phyloP scores from a whole-genome alignment of 2,113 vertebrate species.

The Leuciscus idus region DNA sequence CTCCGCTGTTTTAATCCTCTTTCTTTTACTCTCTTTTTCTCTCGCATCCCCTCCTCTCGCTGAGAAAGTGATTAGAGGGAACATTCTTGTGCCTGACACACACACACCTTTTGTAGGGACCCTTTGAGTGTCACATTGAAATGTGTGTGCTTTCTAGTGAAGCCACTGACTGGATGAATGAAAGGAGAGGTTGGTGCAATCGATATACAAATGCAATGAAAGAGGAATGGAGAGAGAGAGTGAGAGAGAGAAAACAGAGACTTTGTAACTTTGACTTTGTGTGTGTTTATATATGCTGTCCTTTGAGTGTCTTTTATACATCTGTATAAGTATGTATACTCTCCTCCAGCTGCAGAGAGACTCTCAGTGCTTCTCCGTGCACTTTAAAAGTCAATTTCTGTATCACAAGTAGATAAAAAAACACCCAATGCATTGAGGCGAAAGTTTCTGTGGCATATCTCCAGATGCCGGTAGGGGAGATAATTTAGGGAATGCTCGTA shows the following conservation, averaged over 20 bases:
- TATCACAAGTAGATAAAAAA: too few species aligned
- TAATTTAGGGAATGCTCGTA: not conserved
- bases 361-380: not conserved
- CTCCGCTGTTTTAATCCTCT: constrained; percentile 29
- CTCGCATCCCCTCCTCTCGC: not conserved
- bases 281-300: constrained; percentile 32
- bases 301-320: not conserved
- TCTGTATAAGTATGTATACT: constrained; percentile 6
- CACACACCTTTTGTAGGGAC: constrained; percentile 48
- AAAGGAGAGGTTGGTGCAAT: constrained; percentile 46
- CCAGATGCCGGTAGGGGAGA: not conserved
- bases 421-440: not conserved
- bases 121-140: constrained; percentile 40
- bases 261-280: constrained; percentile 41
- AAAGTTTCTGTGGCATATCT: not conserved
- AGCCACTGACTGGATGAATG: constrained; percentile 44
- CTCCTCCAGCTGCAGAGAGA: constrained; percentile 31
- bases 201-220: constrained; percentile 43
- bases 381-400: not conserved
- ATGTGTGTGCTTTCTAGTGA: constrained; percentile 39
- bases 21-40: constrained; percentile 4
- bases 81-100: constrained; percentile 43
- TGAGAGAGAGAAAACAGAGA: not conserved
- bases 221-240: constrained; percentile 4
- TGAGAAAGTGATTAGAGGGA: constrained; percentile 49